Base-by-base conservation (phyloP, 2,888 invertebrate genomes). In the Netelia fuscicornis region DNA sequence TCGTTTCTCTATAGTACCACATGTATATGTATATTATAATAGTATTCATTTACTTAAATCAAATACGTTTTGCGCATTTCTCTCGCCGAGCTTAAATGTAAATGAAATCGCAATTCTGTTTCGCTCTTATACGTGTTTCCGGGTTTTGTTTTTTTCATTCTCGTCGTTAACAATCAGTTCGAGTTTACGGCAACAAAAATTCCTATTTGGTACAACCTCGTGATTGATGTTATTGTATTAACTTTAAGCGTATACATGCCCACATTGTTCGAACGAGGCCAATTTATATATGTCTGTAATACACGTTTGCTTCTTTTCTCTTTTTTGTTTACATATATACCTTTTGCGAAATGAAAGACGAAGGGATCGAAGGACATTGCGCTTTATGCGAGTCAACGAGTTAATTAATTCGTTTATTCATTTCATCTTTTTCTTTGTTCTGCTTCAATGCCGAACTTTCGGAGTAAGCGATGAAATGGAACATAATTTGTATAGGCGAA, bases 181-280 rank as follows among this genome's bases (percentile, higher is more conserved):
- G 77, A 74, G 42, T 64, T 84, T 70, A 37, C 52, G 58, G 77
- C 56, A 68, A 76, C 64, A 74, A 42, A 76, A 44, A 84, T 84
- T 58, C 56, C 60, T 77, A 84, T 74, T 77, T 77, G 81, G 72
- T 84, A 81, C 72, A 77, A 75, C 71, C 37, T 81, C 77, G 62
- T 74, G 48, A 25, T 37, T 67, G 67, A 72, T 65, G 52, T 67
- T 56, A 10, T 23, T 60, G 60, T 65, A 54, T 30, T 76, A 23
- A 71, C 44, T 74, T 62, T 48, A 11, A 71, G 44, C 71, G 48
- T 54, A 30, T 42, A 48, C 81, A 72, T 67, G 58, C 58, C 65
- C 68, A 71, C 48, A 17, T 68, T 68, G 60, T 44, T 42, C 72
- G 56, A 60, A 67, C 65, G 79, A 65, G 79, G 75, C 42, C 71